Conservation (phyloP, 2,113 vertebrate species). For the Lipotes vexillifer region DNA sequence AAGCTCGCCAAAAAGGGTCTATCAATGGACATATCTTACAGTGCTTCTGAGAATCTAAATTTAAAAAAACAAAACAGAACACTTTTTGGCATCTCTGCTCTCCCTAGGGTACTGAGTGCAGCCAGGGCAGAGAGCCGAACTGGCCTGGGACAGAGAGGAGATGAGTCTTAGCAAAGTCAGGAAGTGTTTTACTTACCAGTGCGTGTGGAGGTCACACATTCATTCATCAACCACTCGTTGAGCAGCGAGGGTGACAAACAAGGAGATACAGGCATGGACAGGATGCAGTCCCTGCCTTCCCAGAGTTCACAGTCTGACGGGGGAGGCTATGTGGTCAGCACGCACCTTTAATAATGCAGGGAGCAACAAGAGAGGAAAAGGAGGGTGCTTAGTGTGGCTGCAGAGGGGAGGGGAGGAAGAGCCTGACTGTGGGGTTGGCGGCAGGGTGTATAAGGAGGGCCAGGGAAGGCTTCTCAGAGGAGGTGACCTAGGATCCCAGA, state of each 20-base stretch:
- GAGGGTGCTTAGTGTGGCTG: not conserved
- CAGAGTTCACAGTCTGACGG: not conserved
- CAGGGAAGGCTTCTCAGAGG: not conserved
- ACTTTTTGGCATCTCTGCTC: not conserved
- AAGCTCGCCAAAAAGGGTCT: not conserved
- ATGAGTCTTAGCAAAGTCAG: not conserved
- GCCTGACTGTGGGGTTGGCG: not conserved
- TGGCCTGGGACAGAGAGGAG: not conserved
- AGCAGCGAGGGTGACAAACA: not conserved
- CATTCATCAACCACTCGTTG: not conserved
- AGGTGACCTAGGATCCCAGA: not conserved
- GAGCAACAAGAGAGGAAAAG: too few relatives aligned
- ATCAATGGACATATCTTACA: accelerated
- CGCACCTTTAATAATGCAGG: not conserved
- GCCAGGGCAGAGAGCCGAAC: not conserved
- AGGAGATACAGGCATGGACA: not conserved
- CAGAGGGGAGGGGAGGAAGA: not conserved
- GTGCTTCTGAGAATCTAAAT: not conserved
- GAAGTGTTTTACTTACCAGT: not conserved
- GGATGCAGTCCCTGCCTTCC: not conserved
- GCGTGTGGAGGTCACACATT: not conserved
- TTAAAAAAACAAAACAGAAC: too few relatives aligned
- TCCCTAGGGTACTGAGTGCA: not conserved
- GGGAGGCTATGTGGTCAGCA: not conserved
- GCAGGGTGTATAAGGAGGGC: too few relatives aligned